Evolutionary conservation across 2,888 invertebrate species (phyloP).

Genomic region (Argyresthia albistria): DNA sequence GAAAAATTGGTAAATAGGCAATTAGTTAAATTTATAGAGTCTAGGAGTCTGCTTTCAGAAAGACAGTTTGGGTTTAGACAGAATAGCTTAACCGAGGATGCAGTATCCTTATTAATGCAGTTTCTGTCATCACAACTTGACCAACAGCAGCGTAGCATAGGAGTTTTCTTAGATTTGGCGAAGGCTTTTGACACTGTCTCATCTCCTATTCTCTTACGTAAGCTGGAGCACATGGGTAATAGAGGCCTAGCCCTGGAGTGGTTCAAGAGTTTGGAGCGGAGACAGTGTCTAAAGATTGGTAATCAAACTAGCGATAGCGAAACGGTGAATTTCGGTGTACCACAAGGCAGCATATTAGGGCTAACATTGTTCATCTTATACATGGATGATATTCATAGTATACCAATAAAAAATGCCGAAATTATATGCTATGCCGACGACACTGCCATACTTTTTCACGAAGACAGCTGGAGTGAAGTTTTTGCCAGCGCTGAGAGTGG

Average conservation of each 20-base stretch:
- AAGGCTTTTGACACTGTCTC: conserved; percentile 8
- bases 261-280: neutral
- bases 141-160: neutral
- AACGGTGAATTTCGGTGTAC: conserved; percentile 4
- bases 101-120: neutral
- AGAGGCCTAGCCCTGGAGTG: conserved; percentile 4
- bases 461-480: neutral
- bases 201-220: conserved; percentile 1
- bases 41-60: neutral
- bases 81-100: conserved; percentile 1
- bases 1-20: conserved; percentile 3
- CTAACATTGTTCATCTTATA: neutral
- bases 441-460: neutral
- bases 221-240: conserved; percentile 1
- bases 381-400: neutral
- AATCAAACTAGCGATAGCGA: neutral
- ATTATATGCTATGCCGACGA: neutral
- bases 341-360: neutral
- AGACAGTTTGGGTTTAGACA: conserved; percentile 5
- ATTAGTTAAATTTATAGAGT: neutral
- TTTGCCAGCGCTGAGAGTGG: neutral
- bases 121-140: neutral
- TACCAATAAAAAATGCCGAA: neutral
- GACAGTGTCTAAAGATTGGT: conserved; percentile 1
- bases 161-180: conserved; percentile 6